A percentile compares a stretch with the other conserved stretches of the same genome.
Conservation (phyloP, 2,888 invertebrate species). For the Calliphora vomitoria region DNA sequence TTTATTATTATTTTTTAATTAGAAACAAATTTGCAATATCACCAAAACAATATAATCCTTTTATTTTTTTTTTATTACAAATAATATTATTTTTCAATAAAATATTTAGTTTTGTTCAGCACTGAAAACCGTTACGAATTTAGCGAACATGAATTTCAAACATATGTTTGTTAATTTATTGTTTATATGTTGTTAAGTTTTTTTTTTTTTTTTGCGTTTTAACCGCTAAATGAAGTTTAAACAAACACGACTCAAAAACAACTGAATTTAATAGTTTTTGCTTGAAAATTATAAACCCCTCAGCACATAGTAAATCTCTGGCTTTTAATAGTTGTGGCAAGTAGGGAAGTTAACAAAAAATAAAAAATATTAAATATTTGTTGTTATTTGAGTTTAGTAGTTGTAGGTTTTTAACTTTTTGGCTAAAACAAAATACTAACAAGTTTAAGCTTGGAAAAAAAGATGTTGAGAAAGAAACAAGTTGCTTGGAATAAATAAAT, state of each 20-base stretch:
- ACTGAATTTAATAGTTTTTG: slow-evolving; percentile 60
- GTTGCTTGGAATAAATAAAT: neutral
- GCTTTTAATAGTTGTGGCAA: slow-evolving; percentile 62
- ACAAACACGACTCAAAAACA: slow-evolving; percentile 59
- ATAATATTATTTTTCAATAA: neutral
- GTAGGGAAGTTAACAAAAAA: slow-evolving; percentile 66
- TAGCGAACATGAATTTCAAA: slow-evolving; percentile 23
- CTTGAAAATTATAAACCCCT: slow-evolving; percentile 66
- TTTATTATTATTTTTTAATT: slow-evolving; percentile 4
- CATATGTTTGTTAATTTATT: slow-evolving; percentile 34
- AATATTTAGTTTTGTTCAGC: neutral
- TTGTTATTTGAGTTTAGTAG: slow-evolving; percentile 24
- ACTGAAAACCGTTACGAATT: slow-evolving; percentile 41
- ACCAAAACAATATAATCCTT: slow-evolving; percentile 9
- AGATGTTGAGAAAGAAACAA: slow-evolving; percentile 23
- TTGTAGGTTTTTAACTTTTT: slow-evolving; percentile 25
- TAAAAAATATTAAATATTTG: neutral
- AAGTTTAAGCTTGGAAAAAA: slow-evolving; percentile 46
- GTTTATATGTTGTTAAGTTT: slow-evolving; percentile 5
- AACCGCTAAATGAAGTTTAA: slow-evolving; percentile 66
- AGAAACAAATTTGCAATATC: slow-evolving; percentile 3
- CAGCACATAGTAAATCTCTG: slow-evolving; percentile 28
- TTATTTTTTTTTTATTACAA: slow-evolving; percentile 10
- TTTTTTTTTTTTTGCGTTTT: slow-evolving; percentile 22
- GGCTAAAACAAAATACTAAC: slow-evolving; percentile 47